phyloP scores from a whole-genome alignment of 92 coral and sea anemone genomes.

The Actinernus sp. region DNA sequence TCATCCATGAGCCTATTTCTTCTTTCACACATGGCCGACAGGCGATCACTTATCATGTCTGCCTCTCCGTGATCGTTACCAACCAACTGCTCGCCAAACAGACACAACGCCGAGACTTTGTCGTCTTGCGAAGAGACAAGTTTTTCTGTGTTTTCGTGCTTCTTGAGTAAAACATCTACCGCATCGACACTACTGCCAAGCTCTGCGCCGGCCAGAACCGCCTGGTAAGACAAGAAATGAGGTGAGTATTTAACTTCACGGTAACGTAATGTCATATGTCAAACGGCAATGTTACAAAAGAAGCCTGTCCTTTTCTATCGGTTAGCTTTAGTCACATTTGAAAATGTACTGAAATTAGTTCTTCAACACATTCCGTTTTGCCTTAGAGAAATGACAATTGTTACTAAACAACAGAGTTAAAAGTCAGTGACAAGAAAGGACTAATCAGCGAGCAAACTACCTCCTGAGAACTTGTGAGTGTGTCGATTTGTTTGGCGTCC shows the following conservation, averaged over 20 bases:
- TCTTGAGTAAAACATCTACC: slow-evolving; percentile 85
- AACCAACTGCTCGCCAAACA: slow-evolving; percentile 78
- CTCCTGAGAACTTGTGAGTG: slow-evolving; percentile 92
- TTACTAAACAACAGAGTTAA: too few species aligned
- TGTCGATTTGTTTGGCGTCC: slow-evolving; percentile 95
- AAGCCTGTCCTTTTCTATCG: too few species aligned
- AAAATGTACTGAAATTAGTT: too few species aligned
- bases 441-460: slow-evolving; percentile 43
- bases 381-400: too few species aligned
- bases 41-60: slow-evolving; percentile 62
- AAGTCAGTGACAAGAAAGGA: too few species aligned
- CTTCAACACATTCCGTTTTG: too few species aligned
- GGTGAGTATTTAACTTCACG: too few species aligned
- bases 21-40: slow-evolving; percentile 71
- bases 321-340: too few species aligned
- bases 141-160: slow-evolving; percentile 92
- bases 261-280: too few species aligned
- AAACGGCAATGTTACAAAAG: too few species aligned
- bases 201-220: slow-evolving; percentile 88
- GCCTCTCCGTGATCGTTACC: slow-evolving; percentile 69
- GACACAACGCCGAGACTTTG: slow-evolving; percentile 64
- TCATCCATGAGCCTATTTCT: slow-evolving; percentile 78
- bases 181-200: slow-evolving; percentile 95
- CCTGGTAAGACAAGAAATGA: too few species aligned
- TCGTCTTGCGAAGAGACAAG: slow-evolving; percentile 81